Evolutionary conservation across 2,888 invertebrate genomes (phyloP).

Genomic region (Molanna angustata): DNA sequence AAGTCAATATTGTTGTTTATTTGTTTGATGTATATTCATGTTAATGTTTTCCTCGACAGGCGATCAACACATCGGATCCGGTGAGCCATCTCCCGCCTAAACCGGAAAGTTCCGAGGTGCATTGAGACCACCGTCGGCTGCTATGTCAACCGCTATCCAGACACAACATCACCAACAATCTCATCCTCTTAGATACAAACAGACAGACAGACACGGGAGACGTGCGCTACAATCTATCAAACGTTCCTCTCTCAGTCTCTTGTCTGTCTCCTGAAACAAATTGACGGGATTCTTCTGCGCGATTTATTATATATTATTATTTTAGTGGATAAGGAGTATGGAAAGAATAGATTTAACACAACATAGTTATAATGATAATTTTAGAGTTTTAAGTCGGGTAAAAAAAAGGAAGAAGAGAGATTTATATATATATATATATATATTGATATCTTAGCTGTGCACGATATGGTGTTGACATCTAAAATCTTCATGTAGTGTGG

Average conservation of each 20-base stretch:
- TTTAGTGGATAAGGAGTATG: conserved; percentile 10
- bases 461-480: conserved; percentile 10
- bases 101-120: conserved; percentile 81
- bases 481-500: conserved; percentile 18
- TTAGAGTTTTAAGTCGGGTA: conserved; percentile 6
- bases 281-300: conserved; percentile 6
- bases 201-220: too few relatives aligned
- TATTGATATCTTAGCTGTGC: conserved; percentile 12
- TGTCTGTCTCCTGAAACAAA: too few relatives aligned
- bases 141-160: too few relatives aligned
- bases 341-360: conserved; percentile 12
- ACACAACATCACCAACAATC: background rate
- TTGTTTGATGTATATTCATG: too few relatives aligned
- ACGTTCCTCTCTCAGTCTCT: too few relatives aligned
- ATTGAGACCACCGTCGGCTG: conserved; percentile 48
- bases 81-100: conserved; percentile 78
- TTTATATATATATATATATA: too few relatives aligned
- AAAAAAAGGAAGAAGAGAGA: conserved; percentile 7
- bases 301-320: conserved; percentile 7
- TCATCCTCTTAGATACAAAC: too few relatives aligned
- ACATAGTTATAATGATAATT: background rate
- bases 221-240: too few relatives aligned
- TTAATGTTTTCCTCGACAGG: too few relatives aligned
- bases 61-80: conserved; percentile 79
- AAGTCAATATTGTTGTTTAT: too few relatives aligned